Evolutionary conservation across 2,888 invertebrate species (phyloP).

Genomic region (Operophtera brumata): DNA sequence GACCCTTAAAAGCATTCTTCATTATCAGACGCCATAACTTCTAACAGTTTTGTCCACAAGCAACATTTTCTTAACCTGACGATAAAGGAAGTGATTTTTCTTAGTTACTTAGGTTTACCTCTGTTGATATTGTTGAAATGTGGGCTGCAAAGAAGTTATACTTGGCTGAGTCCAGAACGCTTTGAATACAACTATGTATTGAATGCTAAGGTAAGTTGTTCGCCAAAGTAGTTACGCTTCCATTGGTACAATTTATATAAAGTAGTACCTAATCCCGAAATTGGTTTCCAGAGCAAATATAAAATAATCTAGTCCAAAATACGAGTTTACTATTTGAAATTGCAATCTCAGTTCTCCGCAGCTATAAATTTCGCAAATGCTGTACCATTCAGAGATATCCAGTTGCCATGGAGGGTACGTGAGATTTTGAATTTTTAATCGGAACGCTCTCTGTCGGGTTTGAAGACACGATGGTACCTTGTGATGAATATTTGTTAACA

Average conservation of each 20-base stretch:
- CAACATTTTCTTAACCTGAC: too few species aligned
- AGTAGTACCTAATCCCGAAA: conserved; percentile 23
- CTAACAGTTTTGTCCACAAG: too few species aligned
- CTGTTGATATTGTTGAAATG: too few species aligned
- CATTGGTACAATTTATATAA: neutral
- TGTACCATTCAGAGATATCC: conserved; percentile 39
- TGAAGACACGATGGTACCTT: neutral
- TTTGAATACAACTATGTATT: too few species aligned
- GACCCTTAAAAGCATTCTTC: too few species aligned
- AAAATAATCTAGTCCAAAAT: conserved; percentile 23
- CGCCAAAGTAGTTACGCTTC: too few species aligned
- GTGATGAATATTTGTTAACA: neutral
- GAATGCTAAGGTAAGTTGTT: too few species aligned
- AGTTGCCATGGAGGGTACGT: neutral
- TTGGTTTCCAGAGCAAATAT: conserved; percentile 27
- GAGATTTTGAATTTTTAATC: neutral
- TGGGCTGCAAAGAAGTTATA: too few species aligned
- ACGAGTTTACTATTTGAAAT: conserved; percentile 23
- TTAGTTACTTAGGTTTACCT: too few species aligned
- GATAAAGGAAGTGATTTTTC: too few species aligned
- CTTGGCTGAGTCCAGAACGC: too few species aligned
- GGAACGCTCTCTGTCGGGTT: neutral
- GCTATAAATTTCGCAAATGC: conserved; percentile 47
- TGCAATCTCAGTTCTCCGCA: conserved; percentile 34
- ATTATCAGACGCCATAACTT: too few species aligned